A percentile compares a stretch with the other conserved stretches of the same genome.
These are phyloP conservation scores for Tenodera sinensis DNA, from an alignment of 2,888 invertebrate species.

Conservation along the genomic window DNA sequence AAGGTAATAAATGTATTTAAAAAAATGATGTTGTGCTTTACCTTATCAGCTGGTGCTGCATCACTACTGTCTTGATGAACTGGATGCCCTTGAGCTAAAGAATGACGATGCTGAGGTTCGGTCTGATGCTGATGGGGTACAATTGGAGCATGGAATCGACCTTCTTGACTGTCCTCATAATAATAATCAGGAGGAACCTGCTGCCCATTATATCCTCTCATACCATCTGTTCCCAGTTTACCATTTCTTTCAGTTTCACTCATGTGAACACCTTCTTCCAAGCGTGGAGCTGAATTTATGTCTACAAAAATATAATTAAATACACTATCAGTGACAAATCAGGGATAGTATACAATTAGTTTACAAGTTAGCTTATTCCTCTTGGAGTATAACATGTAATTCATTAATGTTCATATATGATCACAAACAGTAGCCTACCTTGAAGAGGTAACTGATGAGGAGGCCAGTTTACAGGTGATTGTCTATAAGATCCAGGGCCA, in stretches of 20 bases:
- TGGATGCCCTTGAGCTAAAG: not conserved
- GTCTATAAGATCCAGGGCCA: conserved; percentile 25
- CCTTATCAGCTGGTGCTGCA: not conserved
- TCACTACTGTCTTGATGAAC: not conserved
- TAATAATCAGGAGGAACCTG: conserved; percentile 32
- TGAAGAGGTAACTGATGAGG: conserved; percentile 17
- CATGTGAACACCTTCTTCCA: not conserved
- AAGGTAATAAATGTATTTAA: no score
- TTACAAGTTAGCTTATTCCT: no score
- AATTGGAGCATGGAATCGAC: conserved; percentile 20
- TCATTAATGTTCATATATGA: no score
- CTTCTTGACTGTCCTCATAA: conserved; percentile 31
- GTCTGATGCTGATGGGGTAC: not conserved
- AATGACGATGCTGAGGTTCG: not conserved
- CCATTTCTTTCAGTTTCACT: conserved; percentile 13
- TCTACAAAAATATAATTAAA: not conserved
- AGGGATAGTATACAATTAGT: no score
- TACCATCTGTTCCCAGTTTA: not conserved
- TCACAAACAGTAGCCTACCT: not conserved
- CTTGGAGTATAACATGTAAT: no score
- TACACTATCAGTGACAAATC: not conserved
- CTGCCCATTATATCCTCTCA: not conserved
- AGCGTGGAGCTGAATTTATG: not conserved
- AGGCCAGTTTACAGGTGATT: conserved; percentile 21
- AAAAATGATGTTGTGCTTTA: not conserved